Evolutionary conservation across 2,113 vertebrate species (phyloP), one percentile per base, ranked within the genome.

Genomic region (Pangasianodon hypophthalmus): DNA sequence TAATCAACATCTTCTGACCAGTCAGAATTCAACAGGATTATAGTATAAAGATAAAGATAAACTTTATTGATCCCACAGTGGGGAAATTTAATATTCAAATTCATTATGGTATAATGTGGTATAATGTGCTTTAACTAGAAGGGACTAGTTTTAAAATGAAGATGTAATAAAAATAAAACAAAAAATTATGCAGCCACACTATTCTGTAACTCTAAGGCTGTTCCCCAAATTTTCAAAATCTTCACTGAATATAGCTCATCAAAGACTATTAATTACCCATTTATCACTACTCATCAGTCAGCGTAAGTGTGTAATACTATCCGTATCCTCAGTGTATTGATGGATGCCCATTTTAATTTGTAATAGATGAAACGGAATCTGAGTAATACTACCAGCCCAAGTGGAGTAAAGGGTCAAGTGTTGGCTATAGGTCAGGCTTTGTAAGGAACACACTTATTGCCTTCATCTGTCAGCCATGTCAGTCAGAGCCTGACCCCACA

Each of bases 381-480:
- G 62, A 26, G 71, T 80, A 85, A 85, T 8, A 10, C 14, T 26
- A 77, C n/a, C 62, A 64, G 86, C 46, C 77, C 58, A 80, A 46
- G n/a, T 52, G 48, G 19, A 50, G 62, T 37, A 84, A 79, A 19
- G 58, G 80, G 48, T 88, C 58, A 75, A 60, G 67, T 73, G 71
- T 37, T 75, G 69, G 81, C 71, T 71, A 90, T 73, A 88, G 81
- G 32, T 83, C 80, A 79, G 82, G 71, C 90, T 85, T 88, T 90
- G 86, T 88, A 88, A 71, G 64, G 62, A 88, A 41, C 18, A 83
- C 46, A 83, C 77, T 88, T 50, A 67, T 6, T 81, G 58, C 87
- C 82, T 88, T 71, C 79, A 84, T 88, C 87, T 83, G 87, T 88
- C 87, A 88, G 48, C 86, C 67, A 41, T 79, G 82, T 75, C 62